Conservation (phyloP, 2,888 invertebrate species). For the Rhabditophanes sp. region DNA sequence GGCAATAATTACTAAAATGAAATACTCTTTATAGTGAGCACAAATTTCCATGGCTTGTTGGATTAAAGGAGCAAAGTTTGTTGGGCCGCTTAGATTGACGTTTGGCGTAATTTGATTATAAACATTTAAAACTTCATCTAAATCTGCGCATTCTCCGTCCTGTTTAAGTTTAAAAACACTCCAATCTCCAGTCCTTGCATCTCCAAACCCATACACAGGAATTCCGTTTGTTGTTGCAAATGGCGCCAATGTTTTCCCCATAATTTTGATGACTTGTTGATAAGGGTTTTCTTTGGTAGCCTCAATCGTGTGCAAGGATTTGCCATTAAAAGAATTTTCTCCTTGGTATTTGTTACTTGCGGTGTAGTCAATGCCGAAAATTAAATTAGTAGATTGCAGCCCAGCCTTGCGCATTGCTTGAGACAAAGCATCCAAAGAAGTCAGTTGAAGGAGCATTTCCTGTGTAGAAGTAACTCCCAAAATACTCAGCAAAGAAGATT, state of each 20-base stretch:
- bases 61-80: slow-evolving; percentile 50
- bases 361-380: slow-evolving; percentile 50
- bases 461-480: slow-evolving; percentile 38
- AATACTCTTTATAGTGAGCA: slow-evolving; percentile 46
- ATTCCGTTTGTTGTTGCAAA: slow-evolving; percentile 47
- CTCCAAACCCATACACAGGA: slow-evolving; percentile 50
- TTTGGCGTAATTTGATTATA: slow-evolving; percentile 47
- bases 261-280: slow-evolving; percentile 48
- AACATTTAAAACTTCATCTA: slow-evolving; percentile 46
- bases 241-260: slow-evolving; percentile 48
- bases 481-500: slow-evolving; percentile 24
- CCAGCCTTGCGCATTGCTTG: slow-evolving; percentile 47
- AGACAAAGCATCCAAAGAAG: slow-evolving; percentile 42
- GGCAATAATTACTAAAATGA: slow-evolving; percentile 50
- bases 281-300: slow-evolving; percentile 46
- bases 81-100: slow-evolving; percentile 49
- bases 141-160: slow-evolving; percentile 42
- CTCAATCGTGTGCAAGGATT: slow-evolving; percentile 44
- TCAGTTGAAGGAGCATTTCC: slow-evolving; percentile 36
- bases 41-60: slow-evolving; percentile 48
- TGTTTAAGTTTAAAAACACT: slow-evolving; percentile 46
- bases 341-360: slow-evolving; percentile 52
- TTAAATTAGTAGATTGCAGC: slow-evolving; percentile 47
- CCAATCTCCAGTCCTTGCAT: slow-evolving; percentile 46
- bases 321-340: slow-evolving; percentile 47